These are phyloP conservation scores for Selenia dentaria DNA, from an alignment of 2,888 invertebrate species.

Conservation along the genomic window DNA sequence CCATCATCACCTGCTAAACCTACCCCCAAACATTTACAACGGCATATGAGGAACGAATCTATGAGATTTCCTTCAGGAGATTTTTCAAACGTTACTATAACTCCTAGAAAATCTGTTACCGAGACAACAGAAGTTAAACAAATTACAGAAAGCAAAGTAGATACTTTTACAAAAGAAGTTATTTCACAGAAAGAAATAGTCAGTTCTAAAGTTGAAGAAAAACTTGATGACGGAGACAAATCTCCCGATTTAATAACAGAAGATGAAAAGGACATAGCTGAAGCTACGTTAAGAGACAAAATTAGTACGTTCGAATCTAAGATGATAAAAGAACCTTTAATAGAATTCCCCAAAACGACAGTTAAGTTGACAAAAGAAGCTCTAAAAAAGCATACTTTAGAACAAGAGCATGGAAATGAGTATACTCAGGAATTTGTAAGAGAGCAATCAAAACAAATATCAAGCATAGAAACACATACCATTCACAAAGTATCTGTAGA, in stretches of 20 bases:
- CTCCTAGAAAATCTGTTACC: constrained; percentile 70
- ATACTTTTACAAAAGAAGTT: constrained; percentile 59
- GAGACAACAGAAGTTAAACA: constrained; percentile 72
- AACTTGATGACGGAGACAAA: constrained; percentile 74
- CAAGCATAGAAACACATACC: constrained; percentile 55
- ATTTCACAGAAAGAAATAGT: constrained; percentile 78
- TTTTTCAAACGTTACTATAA: constrained; percentile 79
- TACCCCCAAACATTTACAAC: constrained; percentile 80
- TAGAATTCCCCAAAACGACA: constrained; percentile 69
- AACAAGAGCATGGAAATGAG: constrained; percentile 76
- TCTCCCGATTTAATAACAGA: constrained; percentile 72
- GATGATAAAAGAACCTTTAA: constrained; percentile 68
- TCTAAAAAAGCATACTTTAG: constrained; percentile 76
- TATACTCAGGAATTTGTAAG: constrained; percentile 81
- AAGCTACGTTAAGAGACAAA: constrained; percentile 72
- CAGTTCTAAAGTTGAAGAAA: constrained; percentile 82
- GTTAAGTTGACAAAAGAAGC: constrained; percentile 80
- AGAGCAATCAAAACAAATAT: constrained; percentile 77
- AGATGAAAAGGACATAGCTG: constrained; percentile 78
- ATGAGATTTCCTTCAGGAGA: constrained; percentile 83
- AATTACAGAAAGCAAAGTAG: constrained; percentile 56
- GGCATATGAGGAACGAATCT: constrained; percentile 81
- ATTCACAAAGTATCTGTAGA: constrained; percentile 58
- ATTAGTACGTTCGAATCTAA: constrained; percentile 78
- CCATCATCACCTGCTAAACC: constrained; percentile 77